phyloP scores from a whole-genome alignment of 2,888 invertebrate genomes.

The Macrosoma leucophasiata region DNA sequence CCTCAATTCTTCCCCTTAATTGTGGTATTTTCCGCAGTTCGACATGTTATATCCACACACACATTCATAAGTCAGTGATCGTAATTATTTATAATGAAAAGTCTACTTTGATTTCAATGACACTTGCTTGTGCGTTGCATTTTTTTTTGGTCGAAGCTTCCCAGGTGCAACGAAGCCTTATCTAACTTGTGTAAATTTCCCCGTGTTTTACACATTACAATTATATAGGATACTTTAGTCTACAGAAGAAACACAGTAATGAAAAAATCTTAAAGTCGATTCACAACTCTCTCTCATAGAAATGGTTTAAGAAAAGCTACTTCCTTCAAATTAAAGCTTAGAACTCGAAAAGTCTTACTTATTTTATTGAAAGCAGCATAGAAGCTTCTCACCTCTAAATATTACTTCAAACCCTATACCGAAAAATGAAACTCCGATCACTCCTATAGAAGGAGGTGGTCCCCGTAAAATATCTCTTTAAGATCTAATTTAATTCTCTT shows the following conservation, averaged over 20 bases:
- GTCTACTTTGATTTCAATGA: slow-evolving; percentile 29
- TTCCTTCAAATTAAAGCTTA: slow-evolving; percentile 47
- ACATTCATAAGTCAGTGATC: slow-evolving; percentile 27
- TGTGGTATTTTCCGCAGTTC: slow-evolving; percentile 53
- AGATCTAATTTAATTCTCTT: slow-evolving; percentile 40
- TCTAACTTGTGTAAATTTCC: slow-evolving; percentile 68
- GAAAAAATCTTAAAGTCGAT: slow-evolving; percentile 44
- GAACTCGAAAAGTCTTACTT: slow-evolving; percentile 50
- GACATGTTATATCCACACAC: slow-evolving; percentile 29
- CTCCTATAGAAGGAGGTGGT: slow-evolving; percentile 60
- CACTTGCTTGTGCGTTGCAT: slow-evolving; percentile 58
- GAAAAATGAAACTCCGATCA: slow-evolving; percentile 59
- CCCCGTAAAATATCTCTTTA: slow-evolving; percentile 52
- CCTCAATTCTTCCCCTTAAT: slow-evolving; percentile 73
- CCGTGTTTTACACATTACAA: slow-evolving; percentile 60
- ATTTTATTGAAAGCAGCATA: slow-evolving; percentile 43
- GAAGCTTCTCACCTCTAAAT: slow-evolving; percentile 40
- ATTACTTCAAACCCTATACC: slow-evolving; percentile 38
- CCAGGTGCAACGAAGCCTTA: slow-evolving; percentile 54
- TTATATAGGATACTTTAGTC: slow-evolving; percentile 36
- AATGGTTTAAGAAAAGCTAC: slow-evolving; percentile 43
- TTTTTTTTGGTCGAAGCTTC: slow-evolving; percentile 55
- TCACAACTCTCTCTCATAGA: slow-evolving; percentile 58
- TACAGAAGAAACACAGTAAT: slow-evolving; percentile 29
- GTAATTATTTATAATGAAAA: slow-evolving; percentile 27